Percentiles rank a stretch among this genome's conserved stretches.
Conservation (phyloP, 2,888 invertebrate genomes). For the Epistrophe grossulariae region DNA sequence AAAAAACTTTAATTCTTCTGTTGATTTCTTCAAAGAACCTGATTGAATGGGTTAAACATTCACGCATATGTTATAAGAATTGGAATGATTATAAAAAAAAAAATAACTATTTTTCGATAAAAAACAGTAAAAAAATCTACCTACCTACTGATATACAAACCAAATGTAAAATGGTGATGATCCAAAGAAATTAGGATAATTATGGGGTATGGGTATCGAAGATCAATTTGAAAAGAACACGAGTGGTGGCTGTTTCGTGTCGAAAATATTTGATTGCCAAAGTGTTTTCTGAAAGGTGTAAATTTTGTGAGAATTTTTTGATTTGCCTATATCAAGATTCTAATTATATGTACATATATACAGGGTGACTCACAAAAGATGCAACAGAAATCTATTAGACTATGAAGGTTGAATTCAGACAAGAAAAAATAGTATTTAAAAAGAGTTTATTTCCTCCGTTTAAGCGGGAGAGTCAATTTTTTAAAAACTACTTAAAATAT, state of each 20-base stretch:
- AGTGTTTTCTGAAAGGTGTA: conserved; percentile 41
- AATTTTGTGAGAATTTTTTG: neutral
- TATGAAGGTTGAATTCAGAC: too few species aligned
- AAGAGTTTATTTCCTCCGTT: too few species aligned
- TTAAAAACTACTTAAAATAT: too few species aligned
- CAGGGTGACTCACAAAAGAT: too few species aligned
- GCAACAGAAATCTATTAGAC: too few species aligned
- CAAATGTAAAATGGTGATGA: conserved; percentile 55
- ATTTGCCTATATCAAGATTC: neutral
- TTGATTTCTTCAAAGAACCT: conserved; percentile 65
- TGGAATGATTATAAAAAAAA: conserved; percentile 37
- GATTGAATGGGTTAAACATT: conserved; percentile 68
- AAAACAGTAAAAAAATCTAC: neutral
- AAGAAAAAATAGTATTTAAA: too few species aligned
- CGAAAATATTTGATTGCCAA: conserved; percentile 49
- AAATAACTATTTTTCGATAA: neutral
- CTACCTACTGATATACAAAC: conserved; percentile 2
- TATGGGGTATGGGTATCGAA: conserved; percentile 28
- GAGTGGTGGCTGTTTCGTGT: conserved; percentile 52
- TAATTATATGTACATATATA: too few species aligned
- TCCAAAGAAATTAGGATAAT: conserved; percentile 64
- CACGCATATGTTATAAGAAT: conserved; percentile 54
- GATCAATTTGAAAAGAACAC: conserved; percentile 21
- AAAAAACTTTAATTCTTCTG: conserved; percentile 11
- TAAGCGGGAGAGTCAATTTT: too few species aligned